Base-by-base conservation (phyloP, 1,140 invertebrate species). In the Muscidifurax raptorellus region DNA sequence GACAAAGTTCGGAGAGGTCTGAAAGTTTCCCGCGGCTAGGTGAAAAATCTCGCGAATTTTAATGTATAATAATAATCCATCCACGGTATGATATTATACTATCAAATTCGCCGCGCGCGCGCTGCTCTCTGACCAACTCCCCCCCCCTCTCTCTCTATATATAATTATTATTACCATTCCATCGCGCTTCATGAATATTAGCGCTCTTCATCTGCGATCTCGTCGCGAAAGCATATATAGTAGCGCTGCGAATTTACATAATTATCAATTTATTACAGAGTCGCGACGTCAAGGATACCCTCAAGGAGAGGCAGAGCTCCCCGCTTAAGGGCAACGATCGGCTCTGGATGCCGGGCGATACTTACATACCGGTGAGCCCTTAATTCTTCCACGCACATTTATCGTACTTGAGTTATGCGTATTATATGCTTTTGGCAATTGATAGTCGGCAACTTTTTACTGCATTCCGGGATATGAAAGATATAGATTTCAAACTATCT, bases 271-370 rank as follows among this genome's bases (percentile, higher is more conserved):
- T 85, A 80, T 88, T 88, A 82, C 86, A 91, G 91, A 86, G 86
- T 40, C 87, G 87, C 30, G 89, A 90, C 28, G 88, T 89, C 72
- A 91, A 90, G 85, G 89, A 90, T 69, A 83, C 85, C 79, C 75
- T 86, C 25, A 90, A 90, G 85, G 90, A 91, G 83, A 85, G 86
- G 47, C 91, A 89, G 85, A 89, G 87, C 74, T 86, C 84, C 25
- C 84, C 87, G 25, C 72, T 87, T 64, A 89, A 87, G 80, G 95
- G 94, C 27, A 95, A 94, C 22, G 95, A 96, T 44, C 96, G 96
- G 96, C 95, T 97, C 83, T 97, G 96, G 95, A 90, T 97, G 71
- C 96, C 96, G 28, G 96, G 96, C 86, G 96, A 96, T 87, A 96
- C 96, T 22, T 94, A 96, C 84, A 96, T 97, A 85, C 96, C 96